A percentile compares a stretch with the other conserved stretches of the same genome.
Evolutionary conservation across 2,888 invertebrate genomes (phyloP).

Genomic region (Platycheirus rosarum): DNA sequence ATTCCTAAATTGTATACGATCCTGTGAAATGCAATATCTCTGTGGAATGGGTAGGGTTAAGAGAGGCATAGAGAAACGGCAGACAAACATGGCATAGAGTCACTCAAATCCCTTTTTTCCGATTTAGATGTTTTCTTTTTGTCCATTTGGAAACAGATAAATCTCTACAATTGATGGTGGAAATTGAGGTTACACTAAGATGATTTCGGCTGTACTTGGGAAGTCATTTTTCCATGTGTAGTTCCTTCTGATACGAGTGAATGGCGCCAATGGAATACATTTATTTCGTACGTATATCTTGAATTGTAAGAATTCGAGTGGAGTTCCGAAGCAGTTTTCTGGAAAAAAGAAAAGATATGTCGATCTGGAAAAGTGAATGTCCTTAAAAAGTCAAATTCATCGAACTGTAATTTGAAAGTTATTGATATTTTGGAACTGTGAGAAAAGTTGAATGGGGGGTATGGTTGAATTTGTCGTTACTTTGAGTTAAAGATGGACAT

Average conservation of each 20-base stretch:
- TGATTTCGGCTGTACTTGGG: slow-evolving; percentile 52
- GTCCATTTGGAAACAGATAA: slow-evolving; percentile 49
- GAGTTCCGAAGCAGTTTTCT: slow-evolving; percentile 15
- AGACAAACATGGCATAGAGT: slow-evolving; percentile 45
- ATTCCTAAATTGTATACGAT: slow-evolving; percentile 64
- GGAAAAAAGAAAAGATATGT: slow-evolving; percentile 12
- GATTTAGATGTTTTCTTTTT: slow-evolving; percentile 28
- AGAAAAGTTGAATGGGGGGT: neutral
- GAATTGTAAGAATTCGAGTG: slow-evolving; percentile 25
- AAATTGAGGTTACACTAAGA: slow-evolving; percentile 65
- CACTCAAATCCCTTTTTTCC: slow-evolving; percentile 58
- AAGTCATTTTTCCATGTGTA: slow-evolving; percentile 3
- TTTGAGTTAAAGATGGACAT: neutral
- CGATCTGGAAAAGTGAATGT: slow-evolving; percentile 4
- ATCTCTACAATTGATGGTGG: slow-evolving; percentile 63
- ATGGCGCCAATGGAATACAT: slow-evolving; percentile 49
- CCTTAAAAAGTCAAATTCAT: slow-evolving; percentile 26
- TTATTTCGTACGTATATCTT: neutral
- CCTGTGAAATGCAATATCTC: slow-evolving; percentile 60
- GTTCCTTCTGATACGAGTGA: slow-evolving; percentile 11
- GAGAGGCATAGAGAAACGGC: neutral
- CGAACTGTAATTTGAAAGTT: neutral
- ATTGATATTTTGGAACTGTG: slow-evolving; percentile 13
- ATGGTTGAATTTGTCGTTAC: neutral
- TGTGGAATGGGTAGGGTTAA: slow-evolving; percentile 8